phyloP scores from a whole-genome alignment of 2,797 vertebrate species.

The Lepilemur ruficaudatus region DNA sequence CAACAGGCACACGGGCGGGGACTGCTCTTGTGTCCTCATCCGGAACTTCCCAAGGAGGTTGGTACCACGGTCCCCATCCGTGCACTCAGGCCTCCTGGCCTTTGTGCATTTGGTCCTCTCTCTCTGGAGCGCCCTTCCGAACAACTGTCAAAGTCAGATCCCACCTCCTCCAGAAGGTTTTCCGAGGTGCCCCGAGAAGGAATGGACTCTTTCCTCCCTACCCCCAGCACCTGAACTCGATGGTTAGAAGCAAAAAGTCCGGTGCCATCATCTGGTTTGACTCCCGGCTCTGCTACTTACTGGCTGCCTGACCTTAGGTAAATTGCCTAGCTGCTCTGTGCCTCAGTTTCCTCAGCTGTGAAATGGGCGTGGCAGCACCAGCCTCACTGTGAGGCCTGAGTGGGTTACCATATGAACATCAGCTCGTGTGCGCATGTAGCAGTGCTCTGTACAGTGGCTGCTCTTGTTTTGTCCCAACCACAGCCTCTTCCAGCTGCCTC shows the following conservation, averaged over 20 bases:
- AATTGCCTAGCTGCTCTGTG: neutral
- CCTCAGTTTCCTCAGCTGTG: neutral
- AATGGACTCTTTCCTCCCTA: neutral
- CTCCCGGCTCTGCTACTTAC: neutral
- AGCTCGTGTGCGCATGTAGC: rapidly evolving
- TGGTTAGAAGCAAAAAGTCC: neutral
- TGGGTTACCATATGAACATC: rapidly evolving
- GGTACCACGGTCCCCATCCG: neutral
- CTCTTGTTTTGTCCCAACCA: neutral
- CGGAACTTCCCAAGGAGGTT: neutral
- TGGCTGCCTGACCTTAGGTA: neutral
- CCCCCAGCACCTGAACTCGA: neutral
- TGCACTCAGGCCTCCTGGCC: neutral
- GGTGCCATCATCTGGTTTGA: neutral
- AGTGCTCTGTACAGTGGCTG: neutral
- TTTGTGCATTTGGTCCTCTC: no score
- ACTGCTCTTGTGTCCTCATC: neutral
- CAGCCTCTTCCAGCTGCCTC: neutral
- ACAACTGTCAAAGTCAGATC: neutral
- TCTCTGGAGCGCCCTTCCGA: neutral
- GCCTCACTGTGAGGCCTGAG: neutral
- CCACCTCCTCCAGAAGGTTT: neutral
- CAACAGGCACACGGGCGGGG: rapidly evolving
- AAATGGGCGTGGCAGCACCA: neutral
- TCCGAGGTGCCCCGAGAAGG: rapidly evolving